Evolutionary conservation across 2,888 invertebrate genomes (phyloP).

Genomic region (Zaprionus obscuricornis): DNA sequence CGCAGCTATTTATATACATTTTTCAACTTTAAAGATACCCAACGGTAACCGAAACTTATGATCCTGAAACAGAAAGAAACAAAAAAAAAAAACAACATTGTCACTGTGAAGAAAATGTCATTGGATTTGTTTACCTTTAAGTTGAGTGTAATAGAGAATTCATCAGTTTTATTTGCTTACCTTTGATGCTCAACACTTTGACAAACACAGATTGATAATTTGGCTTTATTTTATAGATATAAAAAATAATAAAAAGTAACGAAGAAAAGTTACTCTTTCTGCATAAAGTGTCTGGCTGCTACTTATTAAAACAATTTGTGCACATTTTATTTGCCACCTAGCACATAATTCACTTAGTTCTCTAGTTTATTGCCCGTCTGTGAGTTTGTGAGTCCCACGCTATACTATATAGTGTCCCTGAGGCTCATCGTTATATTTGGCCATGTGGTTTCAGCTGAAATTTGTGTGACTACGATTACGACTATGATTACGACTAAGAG

Average conservation of each 20-base stretch:
- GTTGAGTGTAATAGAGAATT: neutral
- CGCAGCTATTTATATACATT: conserved; percentile 24
- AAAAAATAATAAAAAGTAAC: no score
- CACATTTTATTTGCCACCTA: conserved; percentile 49
- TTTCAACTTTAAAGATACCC: conserved; percentile 23
- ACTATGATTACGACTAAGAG: conserved; percentile 13
- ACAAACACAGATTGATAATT: conserved; percentile 4
- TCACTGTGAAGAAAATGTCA: no score
- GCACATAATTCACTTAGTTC: conserved; percentile 55
- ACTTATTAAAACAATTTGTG: conserved; percentile 56
- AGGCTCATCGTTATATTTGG: conserved; percentile 53
- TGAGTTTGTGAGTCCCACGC: conserved; percentile 23
- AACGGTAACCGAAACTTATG: conserved; percentile 24
- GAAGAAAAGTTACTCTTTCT: conserved; percentile 16
- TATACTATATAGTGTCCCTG: conserved; percentile 19
- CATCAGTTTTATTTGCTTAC: neutral
- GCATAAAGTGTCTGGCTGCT: neutral
- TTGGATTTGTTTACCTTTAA: neutral
- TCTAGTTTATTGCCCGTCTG: conserved; percentile 32
- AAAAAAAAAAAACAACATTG: no score
- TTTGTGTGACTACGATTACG: neutral
- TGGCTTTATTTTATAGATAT: conserved; percentile 4
- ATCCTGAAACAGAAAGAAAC: neutral
- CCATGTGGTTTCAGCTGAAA: conserved; percentile 32
- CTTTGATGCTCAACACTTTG: neutral